A percentile compares a stretch with the other conserved stretches of the same genome.
phyloP scores from a whole-genome alignment of 2,797 vertebrate species.

The Tachyglossus aculeatus region DNA sequence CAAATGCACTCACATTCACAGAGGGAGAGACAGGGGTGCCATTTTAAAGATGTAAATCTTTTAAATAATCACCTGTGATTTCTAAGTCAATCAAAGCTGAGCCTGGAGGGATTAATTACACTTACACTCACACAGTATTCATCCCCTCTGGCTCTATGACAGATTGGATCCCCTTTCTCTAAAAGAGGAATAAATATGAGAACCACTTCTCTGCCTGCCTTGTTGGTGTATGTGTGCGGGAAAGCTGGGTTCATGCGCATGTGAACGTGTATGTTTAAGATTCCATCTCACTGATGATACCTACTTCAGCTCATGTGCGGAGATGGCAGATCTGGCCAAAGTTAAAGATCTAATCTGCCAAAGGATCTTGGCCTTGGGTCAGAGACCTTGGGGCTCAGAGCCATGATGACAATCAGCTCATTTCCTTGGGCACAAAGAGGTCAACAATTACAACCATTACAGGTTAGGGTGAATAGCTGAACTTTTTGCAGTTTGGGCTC shows the following conservation, averaged over 20 bases:
- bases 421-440: not conserved
- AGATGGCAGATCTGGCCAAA: constrained; percentile 17
- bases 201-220: not conserved
- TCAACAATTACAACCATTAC: not conserved
- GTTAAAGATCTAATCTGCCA: constrained; percentile 28
- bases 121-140: too few relatives aligned
- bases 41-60: too few relatives aligned
- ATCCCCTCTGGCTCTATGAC: too few relatives aligned
- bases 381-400: not conserved
- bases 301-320: constrained; percentile 18
- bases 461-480: too few relatives aligned
- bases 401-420: constrained; percentile 5
- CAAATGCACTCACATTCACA: too few relatives aligned
- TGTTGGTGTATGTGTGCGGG: not conserved
- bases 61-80: too few relatives aligned
- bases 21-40: too few relatives aligned
- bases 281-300: constrained; percentile 35
- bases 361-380: constrained; percentile 25
- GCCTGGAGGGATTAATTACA: too few relatives aligned
- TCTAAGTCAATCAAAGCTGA: too few relatives aligned
- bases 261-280: not conserved
- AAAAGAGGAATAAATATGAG: too few relatives aligned
- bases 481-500: too few relatives aligned
- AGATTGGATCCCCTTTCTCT: too few relatives aligned
- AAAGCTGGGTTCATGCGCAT: not conserved